Evolutionary conservation across 2,797 vertebrate species (phyloP).

Genomic region (Morus bassanus): DNA sequence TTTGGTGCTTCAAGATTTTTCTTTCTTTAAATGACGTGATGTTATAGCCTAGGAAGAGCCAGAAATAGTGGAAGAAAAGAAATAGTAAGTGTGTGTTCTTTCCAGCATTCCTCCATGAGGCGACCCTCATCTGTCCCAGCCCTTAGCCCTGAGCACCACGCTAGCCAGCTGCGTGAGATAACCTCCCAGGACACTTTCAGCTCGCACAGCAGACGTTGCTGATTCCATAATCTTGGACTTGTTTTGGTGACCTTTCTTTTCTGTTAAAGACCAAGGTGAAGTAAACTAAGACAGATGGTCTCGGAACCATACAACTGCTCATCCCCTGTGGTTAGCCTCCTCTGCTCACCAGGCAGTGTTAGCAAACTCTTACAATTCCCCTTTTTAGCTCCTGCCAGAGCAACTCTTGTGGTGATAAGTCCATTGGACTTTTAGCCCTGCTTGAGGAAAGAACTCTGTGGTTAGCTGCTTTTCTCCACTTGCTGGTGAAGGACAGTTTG

Average conservation of each 20-base stretch:
- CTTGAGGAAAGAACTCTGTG: neutral
- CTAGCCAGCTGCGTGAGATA: neutral
- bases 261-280: neutral
- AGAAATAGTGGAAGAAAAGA: neutral
- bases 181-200: neutral
- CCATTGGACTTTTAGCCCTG: neutral
- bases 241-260: neutral
- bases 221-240: neutral
- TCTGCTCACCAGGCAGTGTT: neutral
- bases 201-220: neutral
- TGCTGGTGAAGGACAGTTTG: neutral
- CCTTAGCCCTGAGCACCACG: neutral
- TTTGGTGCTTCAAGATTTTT: slow-evolving; percentile 1
- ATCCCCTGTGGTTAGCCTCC: neutral
- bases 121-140: neutral
- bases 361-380: neutral
- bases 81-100: neutral
- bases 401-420: neutral
- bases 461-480: neutral
- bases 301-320: neutral
- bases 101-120: neutral
- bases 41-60: slow-evolving; percentile 21
- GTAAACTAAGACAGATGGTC: neutral
- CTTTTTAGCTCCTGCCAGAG: neutral
- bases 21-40: neutral